These are phyloP conservation scores for Poecilus cupreus DNA, from an alignment of 2,888 invertebrate genomes.

Conservation along the genomic window DNA sequence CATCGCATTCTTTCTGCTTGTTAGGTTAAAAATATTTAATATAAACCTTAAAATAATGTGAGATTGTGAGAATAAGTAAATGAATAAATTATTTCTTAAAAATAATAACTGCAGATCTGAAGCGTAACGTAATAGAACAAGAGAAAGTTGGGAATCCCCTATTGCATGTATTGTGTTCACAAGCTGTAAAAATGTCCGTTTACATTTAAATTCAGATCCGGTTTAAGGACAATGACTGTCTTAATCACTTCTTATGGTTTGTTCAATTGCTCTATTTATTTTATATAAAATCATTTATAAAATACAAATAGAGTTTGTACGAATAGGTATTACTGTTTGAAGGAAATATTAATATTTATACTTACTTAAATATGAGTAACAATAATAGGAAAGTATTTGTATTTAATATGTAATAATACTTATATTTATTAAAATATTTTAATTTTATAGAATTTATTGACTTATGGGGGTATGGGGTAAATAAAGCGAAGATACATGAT, in stretches of 20 bases:
- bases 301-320: too few relatives aligned
- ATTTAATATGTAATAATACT: too few relatives aligned
- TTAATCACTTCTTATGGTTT: constrained; percentile 2
- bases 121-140: constrained; percentile 40
- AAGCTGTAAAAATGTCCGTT: constrained; percentile 44
- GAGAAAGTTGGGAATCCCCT: constrained; percentile 56
- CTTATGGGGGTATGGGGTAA: too few relatives aligned
- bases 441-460: too few relatives aligned
- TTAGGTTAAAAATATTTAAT: background rate
- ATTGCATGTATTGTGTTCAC: constrained; percentile 49
- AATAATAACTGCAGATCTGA: constrained; percentile 30
- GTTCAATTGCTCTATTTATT: constrained; percentile 7
- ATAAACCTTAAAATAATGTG: background rate
- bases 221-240: constrained; percentile 52
- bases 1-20: background rate
- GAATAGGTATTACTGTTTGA: too few relatives aligned
- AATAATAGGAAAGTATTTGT: too few relatives aligned
- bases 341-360: too few relatives aligned
- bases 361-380: too few relatives aligned
- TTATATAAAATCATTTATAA: background rate
- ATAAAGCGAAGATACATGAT: too few relatives aligned
- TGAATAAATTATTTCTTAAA: constrained; percentile 37
- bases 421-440: too few relatives aligned
- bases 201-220: constrained; percentile 38
- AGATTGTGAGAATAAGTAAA: constrained; percentile 6